phyloP scores from a whole-genome alignment of 2,797 vertebrate genomes.

The Peromyscus melanophrys region DNA sequence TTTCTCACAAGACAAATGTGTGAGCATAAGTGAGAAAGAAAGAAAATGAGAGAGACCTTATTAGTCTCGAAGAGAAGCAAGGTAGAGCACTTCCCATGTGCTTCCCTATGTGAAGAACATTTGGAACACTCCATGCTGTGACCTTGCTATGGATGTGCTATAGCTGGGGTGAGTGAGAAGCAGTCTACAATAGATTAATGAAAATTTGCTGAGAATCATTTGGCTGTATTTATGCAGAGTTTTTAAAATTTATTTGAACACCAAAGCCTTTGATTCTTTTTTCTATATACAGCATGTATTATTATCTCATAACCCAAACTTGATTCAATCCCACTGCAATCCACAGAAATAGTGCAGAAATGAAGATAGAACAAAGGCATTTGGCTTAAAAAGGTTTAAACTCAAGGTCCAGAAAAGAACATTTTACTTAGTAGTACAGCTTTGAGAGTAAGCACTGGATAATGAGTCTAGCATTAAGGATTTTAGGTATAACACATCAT shows the following conservation, averaged over 20 bases:
- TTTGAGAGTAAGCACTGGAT: neutral
- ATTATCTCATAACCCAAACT: neutral
- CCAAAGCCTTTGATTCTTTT: neutral
- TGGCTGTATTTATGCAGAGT: neutral
- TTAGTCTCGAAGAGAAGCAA: conserved; percentile 51
- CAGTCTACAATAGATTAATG: neutral
- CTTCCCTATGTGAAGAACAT: conserved; percentile 34
- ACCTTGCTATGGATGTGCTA: neutral
- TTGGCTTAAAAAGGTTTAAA: neutral
- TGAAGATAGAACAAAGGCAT: neutral
- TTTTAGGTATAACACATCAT: neutral
- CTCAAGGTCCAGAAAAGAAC: neutral
- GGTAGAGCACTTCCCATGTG: conserved; percentile 6
- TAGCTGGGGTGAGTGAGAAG: neutral
- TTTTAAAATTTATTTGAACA: neutral
- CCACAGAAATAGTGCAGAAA: neutral
- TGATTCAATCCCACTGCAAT: neutral
- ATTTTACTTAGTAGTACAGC: neutral
- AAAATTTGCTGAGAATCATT: neutral
- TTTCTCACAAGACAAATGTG: conserved; percentile 73
- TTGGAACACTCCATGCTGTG: neutral
- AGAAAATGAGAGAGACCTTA: conserved; percentile 72
- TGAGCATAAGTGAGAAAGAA: conserved; percentile 68
- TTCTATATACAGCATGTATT: neutral
- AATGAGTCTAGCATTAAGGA: neutral